Percentiles rank a stretch among this genome's conserved stretches.
Conservation (phyloP, 2,113 vertebrate genomes). For the Callospermophilus lateralis region DNA sequence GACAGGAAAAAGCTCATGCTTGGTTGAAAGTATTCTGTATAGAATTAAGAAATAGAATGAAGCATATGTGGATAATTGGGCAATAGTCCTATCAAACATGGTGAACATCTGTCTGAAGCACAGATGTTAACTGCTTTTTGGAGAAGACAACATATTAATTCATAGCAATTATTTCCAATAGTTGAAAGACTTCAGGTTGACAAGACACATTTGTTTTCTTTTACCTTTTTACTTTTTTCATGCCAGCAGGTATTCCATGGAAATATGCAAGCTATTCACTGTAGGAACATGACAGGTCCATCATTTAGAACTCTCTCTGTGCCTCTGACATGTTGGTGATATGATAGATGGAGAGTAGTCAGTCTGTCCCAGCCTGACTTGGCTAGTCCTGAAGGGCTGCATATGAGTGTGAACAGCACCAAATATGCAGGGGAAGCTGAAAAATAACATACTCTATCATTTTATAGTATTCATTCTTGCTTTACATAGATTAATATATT, state of each 20-base stretch:
- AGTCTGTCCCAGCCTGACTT: not conserved
- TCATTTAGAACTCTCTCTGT: not conserved
- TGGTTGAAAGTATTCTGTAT: not conserved
- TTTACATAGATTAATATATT: not conserved
- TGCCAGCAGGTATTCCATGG: conserved; percentile 22
- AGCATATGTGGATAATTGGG: conserved; percentile 30
- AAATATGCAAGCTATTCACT: conserved; percentile 57
- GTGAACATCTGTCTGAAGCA: conserved; percentile 48
- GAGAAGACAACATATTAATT: conserved; percentile 62
- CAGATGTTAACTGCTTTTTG: conserved; percentile 59
- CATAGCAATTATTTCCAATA: conserved; percentile 63
- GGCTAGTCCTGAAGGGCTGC: not conserved
- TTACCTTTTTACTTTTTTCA: not conserved
- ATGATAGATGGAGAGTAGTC: not conserved
- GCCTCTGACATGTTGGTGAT: not conserved
- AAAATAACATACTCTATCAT: not conserved
- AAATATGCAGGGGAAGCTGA: not conserved
- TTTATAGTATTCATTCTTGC: not conserved
- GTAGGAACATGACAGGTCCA: not conserved
- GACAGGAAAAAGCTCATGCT: not conserved
- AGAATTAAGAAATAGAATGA: conserved; percentile 43
- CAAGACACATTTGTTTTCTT: conserved; percentile 64
- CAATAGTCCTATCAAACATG: not conserved
- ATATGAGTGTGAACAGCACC: not conserved
- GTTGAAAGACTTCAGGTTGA: conserved; percentile 49